Base-by-base conservation (phyloP, 2,888 invertebrate genomes). In the Amphiduros pacificus region DNA sequence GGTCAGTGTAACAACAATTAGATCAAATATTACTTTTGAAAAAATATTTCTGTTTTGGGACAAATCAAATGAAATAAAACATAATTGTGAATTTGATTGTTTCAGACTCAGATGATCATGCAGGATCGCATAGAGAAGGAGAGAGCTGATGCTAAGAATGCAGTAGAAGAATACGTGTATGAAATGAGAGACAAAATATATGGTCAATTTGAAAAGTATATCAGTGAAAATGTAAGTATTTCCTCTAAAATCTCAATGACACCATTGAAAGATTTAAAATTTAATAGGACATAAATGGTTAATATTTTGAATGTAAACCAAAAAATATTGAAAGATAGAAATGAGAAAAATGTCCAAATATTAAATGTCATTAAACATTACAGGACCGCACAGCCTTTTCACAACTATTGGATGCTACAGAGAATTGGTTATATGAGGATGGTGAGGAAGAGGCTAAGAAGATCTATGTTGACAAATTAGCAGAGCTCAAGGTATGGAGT, bases 121-220 rank as follows among this genome's bases (percentile, higher is more conserved):
- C 90, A 91, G 73, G 98, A 99, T 82, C 88, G 89, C 64, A 90
- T 92, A 78, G 98, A 98, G 84, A 96, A 94, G 75, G 94, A 96
- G 79, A 89, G 96, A 54, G 90, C 93, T 4, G 97, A 98, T 83
- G 94, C 94, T 1, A 91, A 96, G 76, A 99, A 99, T 83, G 92
- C 95, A 2, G 87, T 99, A 0, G 99, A 99, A 82, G 99, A 99
- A 83, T 99, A 95, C 78, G 94, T 99, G 31, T 99, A 99, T 81
- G 97, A 97, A 74, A 87, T 97, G 83, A 88, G 99, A 60, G 91
- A 92, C 63, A 94, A 95, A 81, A 83, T 98, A 58, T 87, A 88
- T 44, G 88, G 90, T 65, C 86, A 90, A 40, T 85, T 93, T 56
- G 89, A 89, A 66, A 86, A 88, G 4, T 97, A 89, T 80, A 88